These are phyloP conservation scores for Eupithecia subfuscata DNA, from an alignment of 2,888 invertebrate species.

Conservation along the genomic window DNA sequence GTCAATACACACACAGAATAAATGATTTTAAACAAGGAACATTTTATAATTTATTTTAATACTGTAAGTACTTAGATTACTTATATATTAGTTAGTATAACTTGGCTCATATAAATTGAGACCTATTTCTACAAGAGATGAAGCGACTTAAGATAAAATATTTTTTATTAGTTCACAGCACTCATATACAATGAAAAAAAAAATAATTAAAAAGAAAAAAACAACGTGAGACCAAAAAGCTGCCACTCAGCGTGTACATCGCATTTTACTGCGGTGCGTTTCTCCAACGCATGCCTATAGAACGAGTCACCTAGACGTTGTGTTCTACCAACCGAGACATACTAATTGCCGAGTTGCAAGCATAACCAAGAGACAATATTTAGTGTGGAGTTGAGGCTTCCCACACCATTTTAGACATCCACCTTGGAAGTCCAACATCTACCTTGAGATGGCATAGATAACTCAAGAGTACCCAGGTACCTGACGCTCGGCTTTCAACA, in stretches of 20 bases:
- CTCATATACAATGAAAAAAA: too few relatives aligned
- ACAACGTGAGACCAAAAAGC: too few relatives aligned
- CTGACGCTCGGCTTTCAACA: background rate
- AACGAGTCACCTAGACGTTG: conserved; percentile 6
- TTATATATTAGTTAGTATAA: background rate
- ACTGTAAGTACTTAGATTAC: too few relatives aligned
- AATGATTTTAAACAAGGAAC: too few relatives aligned
- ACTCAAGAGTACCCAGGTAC: background rate
- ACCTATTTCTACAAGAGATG: background rate
- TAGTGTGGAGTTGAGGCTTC: conserved; percentile 4
- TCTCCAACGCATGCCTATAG: conserved; percentile 3
- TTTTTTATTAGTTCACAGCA: too few relatives aligned
- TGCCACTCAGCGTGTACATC: background rate
- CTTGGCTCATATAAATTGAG: background rate
- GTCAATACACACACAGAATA: too few relatives aligned
- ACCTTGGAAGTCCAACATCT: background rate
- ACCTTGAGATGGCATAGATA: background rate
- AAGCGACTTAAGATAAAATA: too few relatives aligned
- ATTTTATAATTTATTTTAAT: too few relatives aligned
- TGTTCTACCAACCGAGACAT: conserved; percentile 18
- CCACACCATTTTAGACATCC: background rate
- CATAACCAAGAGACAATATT: conserved; percentile 16
- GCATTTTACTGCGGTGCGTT: background rate
- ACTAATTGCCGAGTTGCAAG: conserved; percentile 13
- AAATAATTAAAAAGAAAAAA: too few relatives aligned